phyloP scores from a whole-genome alignment of 2,888 invertebrate genomes.

The Thymelicus acteon region DNA sequence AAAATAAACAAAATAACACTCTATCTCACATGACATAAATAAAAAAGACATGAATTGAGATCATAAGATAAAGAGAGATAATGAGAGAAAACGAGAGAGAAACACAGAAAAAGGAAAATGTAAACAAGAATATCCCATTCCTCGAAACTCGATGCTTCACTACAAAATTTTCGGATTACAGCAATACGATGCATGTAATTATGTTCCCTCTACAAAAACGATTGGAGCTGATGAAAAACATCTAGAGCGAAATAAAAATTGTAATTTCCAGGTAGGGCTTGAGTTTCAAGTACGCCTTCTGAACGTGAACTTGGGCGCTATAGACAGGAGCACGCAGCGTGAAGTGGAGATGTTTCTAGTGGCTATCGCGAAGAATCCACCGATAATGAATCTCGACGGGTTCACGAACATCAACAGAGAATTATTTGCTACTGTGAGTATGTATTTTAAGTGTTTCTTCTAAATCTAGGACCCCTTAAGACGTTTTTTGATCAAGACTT shows the following conservation, averaged over 20 bases:
- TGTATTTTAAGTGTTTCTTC: background rate
- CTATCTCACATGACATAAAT: no score
- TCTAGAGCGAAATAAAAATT: background rate
- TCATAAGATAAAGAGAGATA: background rate
- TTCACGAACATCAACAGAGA: constrained; percentile 89
- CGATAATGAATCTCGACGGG: constrained; percentile 90
- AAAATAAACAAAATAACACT: no score
- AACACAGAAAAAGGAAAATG: no score
- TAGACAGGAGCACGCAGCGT: constrained; percentile 87
- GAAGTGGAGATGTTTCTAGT: constrained; percentile 90
- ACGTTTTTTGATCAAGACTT: constrained; percentile 1
- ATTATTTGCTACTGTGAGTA: constrained; percentile 87
- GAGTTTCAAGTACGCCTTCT: constrained; percentile 87
- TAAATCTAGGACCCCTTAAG: background rate
- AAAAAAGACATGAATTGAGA: no score
- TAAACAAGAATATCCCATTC: no score
- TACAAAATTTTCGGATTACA: no score
- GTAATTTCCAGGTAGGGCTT: constrained; percentile 74
- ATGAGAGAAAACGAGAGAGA: background rate
- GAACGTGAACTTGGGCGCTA: constrained; percentile 87
- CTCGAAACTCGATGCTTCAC: no score
- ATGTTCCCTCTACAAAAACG: no score
- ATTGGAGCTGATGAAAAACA: background rate
- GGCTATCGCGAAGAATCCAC: constrained; percentile 90
- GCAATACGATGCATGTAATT: no score